Base-by-base conservation (phyloP, 2,797 vertebrate genomes). In the Synaphobranchus kaupii region DNA sequence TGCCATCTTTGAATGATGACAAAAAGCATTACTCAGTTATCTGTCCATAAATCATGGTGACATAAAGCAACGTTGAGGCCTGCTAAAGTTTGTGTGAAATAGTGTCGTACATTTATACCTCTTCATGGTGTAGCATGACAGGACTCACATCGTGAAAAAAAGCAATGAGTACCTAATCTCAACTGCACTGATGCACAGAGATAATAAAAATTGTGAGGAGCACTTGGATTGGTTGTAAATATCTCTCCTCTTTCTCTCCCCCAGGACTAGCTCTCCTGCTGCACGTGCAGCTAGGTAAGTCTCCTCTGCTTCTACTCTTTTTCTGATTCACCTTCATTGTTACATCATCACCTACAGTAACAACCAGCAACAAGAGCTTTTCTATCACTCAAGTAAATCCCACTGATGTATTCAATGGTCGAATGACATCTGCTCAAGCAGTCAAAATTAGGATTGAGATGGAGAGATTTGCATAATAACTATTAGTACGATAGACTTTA, bases 271-370 rank as follows among this genome's bases (percentile, higher is more conserved):
- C 91, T 91, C 88, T 96, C 89, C 91, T 96, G 92, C 94, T 96
- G 94, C 95, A 96, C 3, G 92, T 92, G 91, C 94, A 96, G 94
- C 92, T 96, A 84, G 92, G 94, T 96, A 94, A 92, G 93, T 88
- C 28, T 81, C 25, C 88, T 68, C 44, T 84, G 31, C 15, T 0
- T 15, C 6, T 7, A 9, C n/a, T 17, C 15, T 4, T 52, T 7
- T 52, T 52, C 50, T 56, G 12, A 12, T 15, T 56, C 54, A 17
- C 22, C 31, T 68, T 0, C 39, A 76, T 80, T 8, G 15, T 31
- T 44, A 47, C 47, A 50, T 25, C 13, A n/a, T 9, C 20, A 48
- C n/a, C 34, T 3, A 17, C 44, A n/a, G 7, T n/a, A 17, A 12
- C 25, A 20, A 54, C 20, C 58, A 34, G 12, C 10, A 68, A 85